Conservation (phyloP, 1,140 invertebrate genomes). For the Drosophila nigrodunni region DNA sequence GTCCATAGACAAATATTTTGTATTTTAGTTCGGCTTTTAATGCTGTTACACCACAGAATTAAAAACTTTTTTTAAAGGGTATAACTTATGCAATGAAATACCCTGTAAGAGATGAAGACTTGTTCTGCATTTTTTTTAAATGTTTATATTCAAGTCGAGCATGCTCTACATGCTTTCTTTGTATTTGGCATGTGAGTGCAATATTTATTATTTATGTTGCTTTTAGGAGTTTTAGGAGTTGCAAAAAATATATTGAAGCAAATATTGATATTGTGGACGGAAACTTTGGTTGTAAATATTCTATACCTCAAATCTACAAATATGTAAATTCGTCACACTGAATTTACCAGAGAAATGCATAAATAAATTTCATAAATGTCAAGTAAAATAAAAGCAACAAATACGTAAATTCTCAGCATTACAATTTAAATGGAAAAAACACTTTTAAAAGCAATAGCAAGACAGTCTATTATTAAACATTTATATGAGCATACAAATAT, state of each 20-base stretch:
- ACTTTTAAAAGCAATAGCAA: background rate
- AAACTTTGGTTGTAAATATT: conserved; percentile 10
- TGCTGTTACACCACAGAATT: conserved; percentile 5
- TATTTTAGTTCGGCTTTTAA: conserved; percentile 41
- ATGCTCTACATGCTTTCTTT: background rate
- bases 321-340: conserved; percentile 40
- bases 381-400: conserved; percentile 4
- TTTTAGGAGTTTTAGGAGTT: conserved; percentile 17
- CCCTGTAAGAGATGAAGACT: background rate
- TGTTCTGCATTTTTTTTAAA: too few relatives aligned
- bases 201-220: conserved; percentile 55
- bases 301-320: conserved; percentile 21
- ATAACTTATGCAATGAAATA: background rate
- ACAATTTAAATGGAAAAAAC: background rate
- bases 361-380: conserved; percentile 38
- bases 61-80: background rate
- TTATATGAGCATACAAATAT: background rate
- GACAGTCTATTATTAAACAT: background rate
- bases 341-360: conserved; percentile 27
- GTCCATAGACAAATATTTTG: conserved; percentile 22
- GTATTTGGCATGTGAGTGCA: conserved; percentile 11
- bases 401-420: conserved; percentile 15
- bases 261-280: conserved; percentile 20
- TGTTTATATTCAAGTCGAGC: background rate
- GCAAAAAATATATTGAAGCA: background rate